A percentile compares a stretch with the other conserved stretches of the same genome.
phyloP scores from a whole-genome alignment of 1,140 invertebrate species.

The Heliothis virescens region DNA sequence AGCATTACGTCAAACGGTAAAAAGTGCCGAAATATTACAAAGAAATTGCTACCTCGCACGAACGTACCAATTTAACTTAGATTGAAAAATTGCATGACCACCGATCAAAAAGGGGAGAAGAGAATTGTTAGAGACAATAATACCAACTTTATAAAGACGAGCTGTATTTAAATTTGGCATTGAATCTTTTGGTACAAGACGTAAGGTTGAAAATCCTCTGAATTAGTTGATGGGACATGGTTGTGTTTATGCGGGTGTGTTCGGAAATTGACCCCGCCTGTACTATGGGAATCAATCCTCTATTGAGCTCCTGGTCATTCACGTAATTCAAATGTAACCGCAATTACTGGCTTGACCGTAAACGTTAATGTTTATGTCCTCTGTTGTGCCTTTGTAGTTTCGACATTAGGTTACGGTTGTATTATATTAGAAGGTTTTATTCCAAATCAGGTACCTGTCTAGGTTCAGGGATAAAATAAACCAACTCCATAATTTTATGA shows the following conservation, averaged over 20 bases:
- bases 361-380: background rate
- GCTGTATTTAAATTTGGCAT: constrained; percentile 30
- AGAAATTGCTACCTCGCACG: constrained; percentile 53
- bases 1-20: constrained; percentile 33
- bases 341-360: background rate
- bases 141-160: constrained; percentile 52
- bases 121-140: constrained; percentile 62
- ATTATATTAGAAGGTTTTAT: background rate
- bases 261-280: constrained; percentile 68
- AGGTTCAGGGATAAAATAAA: too few species aligned
- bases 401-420: background rate
- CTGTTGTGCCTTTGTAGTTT: background rate
- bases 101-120: constrained; percentile 72
- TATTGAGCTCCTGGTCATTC: constrained; percentile 49
- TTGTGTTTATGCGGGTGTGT: constrained; percentile 69
- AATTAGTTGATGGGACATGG: constrained; percentile 51
- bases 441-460: too few species aligned
- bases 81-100: constrained; percentile 83
- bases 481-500: too few species aligned
- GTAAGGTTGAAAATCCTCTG: constrained; percentile 62
- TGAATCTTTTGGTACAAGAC: constrained; percentile 56
- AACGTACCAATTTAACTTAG: constrained; percentile 65
- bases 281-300: constrained; percentile 58
- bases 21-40: constrained; percentile 28
- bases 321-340: constrained; percentile 40